phyloP scores from a whole-genome alignment of 1,140 invertebrate genomes.

The Xylocopa sonorina region DNA sequence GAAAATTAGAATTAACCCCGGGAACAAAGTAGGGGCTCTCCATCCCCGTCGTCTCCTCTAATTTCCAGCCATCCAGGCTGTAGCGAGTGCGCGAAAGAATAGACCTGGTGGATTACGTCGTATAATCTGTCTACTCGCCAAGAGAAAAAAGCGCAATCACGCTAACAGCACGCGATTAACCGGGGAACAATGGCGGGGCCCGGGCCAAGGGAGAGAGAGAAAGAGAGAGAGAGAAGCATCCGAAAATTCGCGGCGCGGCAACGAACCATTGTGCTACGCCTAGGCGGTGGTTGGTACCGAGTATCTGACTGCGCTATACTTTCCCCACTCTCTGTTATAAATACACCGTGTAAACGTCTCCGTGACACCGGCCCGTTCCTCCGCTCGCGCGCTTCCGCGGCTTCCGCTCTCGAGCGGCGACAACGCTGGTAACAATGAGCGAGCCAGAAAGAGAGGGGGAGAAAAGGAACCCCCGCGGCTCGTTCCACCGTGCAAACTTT shows the following conservation, averaged over 20 bases:
- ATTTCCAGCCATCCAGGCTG: background rate
- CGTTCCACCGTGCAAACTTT: constrained; percentile 28
- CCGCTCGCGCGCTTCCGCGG: constrained; percentile 40
- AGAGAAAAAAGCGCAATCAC: constrained; percentile 27
- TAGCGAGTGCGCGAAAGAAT: background rate
- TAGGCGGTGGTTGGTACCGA: too few species aligned
- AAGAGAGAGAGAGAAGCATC: too few species aligned
- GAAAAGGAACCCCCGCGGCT: constrained; percentile 1
- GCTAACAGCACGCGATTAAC: constrained; percentile 33
- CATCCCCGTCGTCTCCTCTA: background rate
- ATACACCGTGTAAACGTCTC: constrained; percentile 56
- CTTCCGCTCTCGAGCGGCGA: constrained; percentile 53
- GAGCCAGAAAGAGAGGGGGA: too few species aligned
- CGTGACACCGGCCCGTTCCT: constrained; percentile 35
- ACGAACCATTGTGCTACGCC: background rate
- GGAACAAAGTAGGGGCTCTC: constrained; percentile 1
- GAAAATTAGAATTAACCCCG: background rate
- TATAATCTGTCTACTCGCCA: background rate
- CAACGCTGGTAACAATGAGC: constrained; percentile 59
- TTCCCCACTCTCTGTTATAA: constrained; percentile 50
- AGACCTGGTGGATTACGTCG: background rate
- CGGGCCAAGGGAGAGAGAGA: too few species aligned
- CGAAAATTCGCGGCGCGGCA: constrained; percentile 40
- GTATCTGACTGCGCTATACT: constrained; percentile 37
- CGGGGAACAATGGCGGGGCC: background rate